phyloP scores from a whole-genome alignment of 2,797 vertebrate species.

The Sebastes hopkinsi region DNA sequence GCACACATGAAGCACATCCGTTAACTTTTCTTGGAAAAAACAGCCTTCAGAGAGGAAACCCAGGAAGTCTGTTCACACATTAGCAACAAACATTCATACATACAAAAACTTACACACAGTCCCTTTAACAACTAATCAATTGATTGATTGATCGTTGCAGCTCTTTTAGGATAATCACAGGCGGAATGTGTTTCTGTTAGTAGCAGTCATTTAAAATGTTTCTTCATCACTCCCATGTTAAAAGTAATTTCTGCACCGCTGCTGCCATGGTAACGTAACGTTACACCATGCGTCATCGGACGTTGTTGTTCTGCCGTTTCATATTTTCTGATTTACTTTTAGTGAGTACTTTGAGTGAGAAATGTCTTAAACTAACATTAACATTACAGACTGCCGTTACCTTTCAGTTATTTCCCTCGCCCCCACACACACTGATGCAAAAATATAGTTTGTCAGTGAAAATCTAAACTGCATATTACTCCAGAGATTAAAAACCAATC shows the following conservation, averaged over 20 bases:
- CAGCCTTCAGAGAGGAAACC: too few relatives aligned
- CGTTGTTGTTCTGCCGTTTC: not conserved
- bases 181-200: too few relatives aligned
- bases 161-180: too few relatives aligned
- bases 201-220: too few relatives aligned
- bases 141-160: too few relatives aligned
- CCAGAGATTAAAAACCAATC: not conserved
- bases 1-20: too few relatives aligned
- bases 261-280: not conserved
- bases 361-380: not conserved
- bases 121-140: too few relatives aligned
- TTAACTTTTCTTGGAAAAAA: too few relatives aligned
- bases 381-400: not conserved
- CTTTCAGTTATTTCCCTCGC: not conserved
- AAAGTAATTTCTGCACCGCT: not conserved
- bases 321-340: not conserved
- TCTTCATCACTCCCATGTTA: too few relatives aligned
- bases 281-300: not conserved
- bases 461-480: not conserved
- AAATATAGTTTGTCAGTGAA: not conserved
- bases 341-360: not conserved
- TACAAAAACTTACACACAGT: too few relatives aligned
- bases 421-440: not conserved
- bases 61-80: too few relatives aligned
- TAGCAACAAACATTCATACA: too few relatives aligned